Base-by-base conservation (phyloP, 2,113 vertebrate species). In the Calypte anna region DNA sequence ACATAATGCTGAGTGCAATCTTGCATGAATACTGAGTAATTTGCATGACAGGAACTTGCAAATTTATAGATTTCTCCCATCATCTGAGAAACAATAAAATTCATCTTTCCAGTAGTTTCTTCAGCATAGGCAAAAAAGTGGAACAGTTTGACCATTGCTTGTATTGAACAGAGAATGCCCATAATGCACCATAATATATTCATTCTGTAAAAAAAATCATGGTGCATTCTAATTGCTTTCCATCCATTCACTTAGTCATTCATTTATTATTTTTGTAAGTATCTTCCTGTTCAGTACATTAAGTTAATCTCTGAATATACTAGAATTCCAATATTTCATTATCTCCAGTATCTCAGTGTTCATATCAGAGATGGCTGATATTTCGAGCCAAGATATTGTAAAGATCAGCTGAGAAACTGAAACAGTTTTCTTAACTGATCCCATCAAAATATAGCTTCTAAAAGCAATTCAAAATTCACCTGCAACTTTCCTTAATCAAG, bases 321-420 rank as follows among this genome's bases (percentile, higher is more conserved):
- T 91, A 25, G 91, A 92, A 81, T 53, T 16, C 84, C n/a, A 79
- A 64, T 16, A 80, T 44, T 22, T 95, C 78, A 86, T 93, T 95
- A 90, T 61, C 31, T 93, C 58, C 30, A 9, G 23, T 78, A 62
- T 87, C 13, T 54, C 40, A 68, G n/a, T 31, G 3, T 38, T 89
- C 63, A 36, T 66, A 75, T 51, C 38, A 89, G 63, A 95, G 79
- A 44, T 93, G 40, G 91, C 28, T 77, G 50, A 40, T 62, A 19
- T 55, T 85, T 12, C 8, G 82, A 24, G 72, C 58, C 23, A 86
- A 87, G 95, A 92, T 30, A 22, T 63, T 2, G 1, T n/a, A 93
- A 92, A 93, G 40, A 55, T 91, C 57, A 91, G 23, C 30, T 66
- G 14, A 90, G 73, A 87, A 63, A 59, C n/a, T 46, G 75, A 87